phyloP scores from a whole-genome alignment of 2,888 invertebrate genomes.

The Troilus luridus region DNA sequence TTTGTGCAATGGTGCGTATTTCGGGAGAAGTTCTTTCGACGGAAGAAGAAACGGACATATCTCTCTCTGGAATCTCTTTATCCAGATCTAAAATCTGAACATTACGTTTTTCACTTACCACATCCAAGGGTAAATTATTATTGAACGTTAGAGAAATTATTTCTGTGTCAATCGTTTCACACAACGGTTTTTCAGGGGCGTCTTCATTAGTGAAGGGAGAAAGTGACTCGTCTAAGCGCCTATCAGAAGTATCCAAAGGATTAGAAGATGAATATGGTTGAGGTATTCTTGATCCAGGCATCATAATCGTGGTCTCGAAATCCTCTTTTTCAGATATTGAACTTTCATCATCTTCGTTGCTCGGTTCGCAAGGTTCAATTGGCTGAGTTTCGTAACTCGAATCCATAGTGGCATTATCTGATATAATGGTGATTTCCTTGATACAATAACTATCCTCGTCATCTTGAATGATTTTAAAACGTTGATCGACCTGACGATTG shows the following conservation, averaged over 20 bases:
- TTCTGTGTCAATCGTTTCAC: not conserved
- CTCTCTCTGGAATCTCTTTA: not conserved
- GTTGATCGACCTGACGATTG: not conserved
- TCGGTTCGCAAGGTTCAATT: not conserved
- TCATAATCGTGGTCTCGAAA: not conserved
- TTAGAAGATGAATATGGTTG: constrained; percentile 22
- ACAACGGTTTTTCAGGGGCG: constrained; percentile 8
- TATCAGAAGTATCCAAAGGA: not conserved
- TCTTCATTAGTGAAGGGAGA: not conserved
- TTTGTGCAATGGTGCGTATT: not conserved
- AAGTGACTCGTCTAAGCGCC: not conserved
- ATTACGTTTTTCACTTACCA: not conserved
- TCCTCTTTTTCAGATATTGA: not conserved
- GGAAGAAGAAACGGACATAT: not conserved
- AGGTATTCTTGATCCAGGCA: not conserved
- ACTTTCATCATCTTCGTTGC: not conserved
- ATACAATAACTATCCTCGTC: not conserved
- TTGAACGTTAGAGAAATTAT: not conserved
- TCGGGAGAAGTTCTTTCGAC: not conserved
- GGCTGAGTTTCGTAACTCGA: not conserved
- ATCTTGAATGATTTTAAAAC: not conserved
- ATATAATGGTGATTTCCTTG: not conserved
- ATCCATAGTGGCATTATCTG: not conserved
- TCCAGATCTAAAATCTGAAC: not conserved
- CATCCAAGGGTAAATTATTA: not conserved